Evolutionary conservation across 2,797 vertebrate genomes (phyloP).

Genomic region (Cynodonichthys magdalenae): DNA sequence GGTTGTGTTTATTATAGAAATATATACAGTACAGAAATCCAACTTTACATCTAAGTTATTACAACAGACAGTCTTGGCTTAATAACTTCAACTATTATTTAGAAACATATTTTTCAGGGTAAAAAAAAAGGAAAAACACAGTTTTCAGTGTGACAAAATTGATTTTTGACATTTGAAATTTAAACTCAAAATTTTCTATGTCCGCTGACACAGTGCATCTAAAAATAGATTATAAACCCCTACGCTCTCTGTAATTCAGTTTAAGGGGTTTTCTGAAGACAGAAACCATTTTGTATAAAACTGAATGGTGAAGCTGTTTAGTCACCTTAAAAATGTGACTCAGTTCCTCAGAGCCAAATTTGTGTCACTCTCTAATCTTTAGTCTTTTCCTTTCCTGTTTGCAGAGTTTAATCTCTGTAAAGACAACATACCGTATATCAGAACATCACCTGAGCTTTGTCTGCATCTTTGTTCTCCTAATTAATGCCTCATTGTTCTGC

Average conservation of each 20-base stretch:
- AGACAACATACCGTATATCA: constrained; percentile 22
- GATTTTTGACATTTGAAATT: no score
- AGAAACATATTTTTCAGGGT: no score
- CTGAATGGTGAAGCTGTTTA: constrained; percentile 8
- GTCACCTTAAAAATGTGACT: constrained; percentile 54
- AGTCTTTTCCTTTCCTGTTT: constrained; percentile 44
- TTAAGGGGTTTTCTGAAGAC: not conserved
- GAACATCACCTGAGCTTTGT: constrained; percentile 25
- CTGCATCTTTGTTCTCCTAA: constrained; percentile 22
- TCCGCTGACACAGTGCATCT: no score
- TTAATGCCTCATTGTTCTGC: constrained; percentile 32
- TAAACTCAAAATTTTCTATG: no score
- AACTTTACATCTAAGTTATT: no score
- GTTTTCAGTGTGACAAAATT: no score
- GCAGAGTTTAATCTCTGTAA: constrained; percentile 47
- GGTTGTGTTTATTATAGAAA: no score
- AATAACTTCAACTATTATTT: no score
- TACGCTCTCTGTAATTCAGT: not conserved
- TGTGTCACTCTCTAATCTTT: constrained; percentile 47
- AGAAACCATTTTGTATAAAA: not conserved
- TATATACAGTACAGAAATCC: no score
- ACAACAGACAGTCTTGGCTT: no score
- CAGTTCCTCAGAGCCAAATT: constrained; percentile 39
- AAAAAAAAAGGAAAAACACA: no score
- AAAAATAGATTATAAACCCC: no score